Evolutionary conservation across 1,140 invertebrate species (phyloP), one percentile per base, ranked within the genome.

Genomic region (Tetramorium simillimum): DNA sequence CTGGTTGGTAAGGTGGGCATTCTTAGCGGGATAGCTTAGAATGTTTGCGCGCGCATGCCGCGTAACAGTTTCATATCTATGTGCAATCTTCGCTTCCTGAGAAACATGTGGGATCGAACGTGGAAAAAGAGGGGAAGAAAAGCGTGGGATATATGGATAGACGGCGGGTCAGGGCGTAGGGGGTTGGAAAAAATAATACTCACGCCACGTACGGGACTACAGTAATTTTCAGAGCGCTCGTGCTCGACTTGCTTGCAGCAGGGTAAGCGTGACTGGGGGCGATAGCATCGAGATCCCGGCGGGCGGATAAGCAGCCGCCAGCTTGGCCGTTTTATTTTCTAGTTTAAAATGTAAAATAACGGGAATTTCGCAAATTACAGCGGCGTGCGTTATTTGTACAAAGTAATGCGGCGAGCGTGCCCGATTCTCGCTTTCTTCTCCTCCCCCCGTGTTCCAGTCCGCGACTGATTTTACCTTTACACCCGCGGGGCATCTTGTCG

Each of bases 321-420:
- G 92, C 86, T 75, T 88, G 87, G 88, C 91, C 92, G 86, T 92
- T 93, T 93, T 93, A 92, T 94, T 94, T 93, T 93, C 93, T 91
- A 92, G 92, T 94, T 93, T 93, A 93, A 94, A 94, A 94, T 94
- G 89, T 93, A 92, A 93, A 94, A 94, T 93, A 92, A 94, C 93
- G 89, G 90, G 91, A 93, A 94, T 94, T 94, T 94, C 89, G 91
- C 92, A 92, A 94, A 93, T 94, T 93, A 91, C 91, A 81, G 75
- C 87, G 81, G 87, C 86, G 70, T 90, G 87, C 89, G 89, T 94
- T 94, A 94, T 94, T 94, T 93, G 92, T 93, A 94, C 89, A 92
- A 92, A 92, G 91, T 92, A 93, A 92, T 92, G 90, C 91, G 85
- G 87, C 91, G 81, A 92, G 92, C 91, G 90, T 91, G 91, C 89